Evolutionary conservation across 2,888 invertebrate genomes (phyloP), one percentile per base, ranked within the genome.

Genomic region (Cabera pusaria): DNA sequence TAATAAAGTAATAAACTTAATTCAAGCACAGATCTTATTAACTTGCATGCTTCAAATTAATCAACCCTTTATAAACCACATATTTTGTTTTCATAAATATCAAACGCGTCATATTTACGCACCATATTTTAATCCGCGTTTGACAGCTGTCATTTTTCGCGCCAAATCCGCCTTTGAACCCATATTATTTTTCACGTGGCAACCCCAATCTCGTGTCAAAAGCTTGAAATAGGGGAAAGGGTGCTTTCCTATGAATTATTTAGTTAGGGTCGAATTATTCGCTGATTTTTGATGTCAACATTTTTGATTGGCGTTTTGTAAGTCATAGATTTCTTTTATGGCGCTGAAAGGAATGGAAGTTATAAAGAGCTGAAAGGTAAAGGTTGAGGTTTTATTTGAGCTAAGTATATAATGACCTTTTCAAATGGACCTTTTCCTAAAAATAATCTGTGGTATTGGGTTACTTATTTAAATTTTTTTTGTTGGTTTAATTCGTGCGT

Each of bases 101-200:
- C 16, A 14, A 26, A 31, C 25, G 20, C 22, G 25, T 34, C 38
- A 33, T 32, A 17, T 38, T 37, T 7, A 36, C 44, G 36, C 55
- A 59, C 69, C 64, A 71, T 73, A 63, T 69, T 69, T 74, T 53
- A 75, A 75, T 72, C 61, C 60, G 20, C 60, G 54, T 72, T 72
- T 79, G 81, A 81, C 79, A 81, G 68, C 70, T 80, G 79, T 78
- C 81, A 76, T 60, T 73, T 74, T 57, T 43, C 62, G 50, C 70
- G 66, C 66, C 68, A 61, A 65, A 64, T 55, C 49, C 46, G 47
- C 49, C 4, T 70, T 61, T 69, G 56, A 54, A 49, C 64, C 57
- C 39, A 54, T 51, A 59, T 72, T 70, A 72, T 77, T 75, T 77
- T 71, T 71, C 63, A 64, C 54, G 52, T 35, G 36, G 32, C 32